Conservation (phyloP, 2,797 vertebrate species). For the Sebastes alutus region DNA sequence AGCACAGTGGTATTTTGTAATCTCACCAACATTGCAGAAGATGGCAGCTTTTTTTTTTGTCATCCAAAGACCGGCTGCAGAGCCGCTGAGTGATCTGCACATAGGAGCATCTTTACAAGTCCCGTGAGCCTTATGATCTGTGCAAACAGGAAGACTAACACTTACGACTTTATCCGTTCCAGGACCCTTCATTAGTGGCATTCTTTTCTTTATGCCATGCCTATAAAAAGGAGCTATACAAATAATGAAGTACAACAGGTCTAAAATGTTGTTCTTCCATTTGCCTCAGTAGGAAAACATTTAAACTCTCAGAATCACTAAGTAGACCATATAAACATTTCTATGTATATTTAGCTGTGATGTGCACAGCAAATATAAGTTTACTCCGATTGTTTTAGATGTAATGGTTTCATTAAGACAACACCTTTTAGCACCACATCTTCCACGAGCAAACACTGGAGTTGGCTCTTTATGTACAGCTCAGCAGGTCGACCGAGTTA, state of each 20-base stretch:
- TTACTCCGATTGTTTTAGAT: background rate
- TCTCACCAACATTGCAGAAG: background rate
- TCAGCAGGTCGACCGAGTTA: background rate
- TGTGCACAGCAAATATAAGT: background rate
- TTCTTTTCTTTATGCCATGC: conserved; percentile 38
- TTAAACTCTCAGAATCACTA: background rate
- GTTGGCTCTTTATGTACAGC: background rate
- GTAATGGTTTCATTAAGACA: background rate
- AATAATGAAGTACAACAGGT: conserved; percentile 48
- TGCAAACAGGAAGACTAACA: conserved; percentile 42
- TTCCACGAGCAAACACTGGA: background rate
- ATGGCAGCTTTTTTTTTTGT: background rate
- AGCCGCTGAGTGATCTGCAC: background rate
- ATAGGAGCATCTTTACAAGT: background rate
- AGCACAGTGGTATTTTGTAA: conserved; percentile 13
- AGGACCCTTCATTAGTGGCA: conserved; percentile 16
- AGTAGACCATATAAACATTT: background rate
- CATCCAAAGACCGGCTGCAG: background rate
- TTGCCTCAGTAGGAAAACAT: background rate
- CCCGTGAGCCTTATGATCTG: conserved; percentile 5
- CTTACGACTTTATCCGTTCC: background rate
- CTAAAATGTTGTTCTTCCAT: conserved; percentile 19
- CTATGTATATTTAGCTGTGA: background rate
- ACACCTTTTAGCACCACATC: background rate
- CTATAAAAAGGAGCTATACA: conserved; percentile 66